Evolutionary conservation across 2,113 vertebrate species (phyloP), one percentile per base, ranked within the genome.

Genomic region (Halcyon senegalensis): DNA sequence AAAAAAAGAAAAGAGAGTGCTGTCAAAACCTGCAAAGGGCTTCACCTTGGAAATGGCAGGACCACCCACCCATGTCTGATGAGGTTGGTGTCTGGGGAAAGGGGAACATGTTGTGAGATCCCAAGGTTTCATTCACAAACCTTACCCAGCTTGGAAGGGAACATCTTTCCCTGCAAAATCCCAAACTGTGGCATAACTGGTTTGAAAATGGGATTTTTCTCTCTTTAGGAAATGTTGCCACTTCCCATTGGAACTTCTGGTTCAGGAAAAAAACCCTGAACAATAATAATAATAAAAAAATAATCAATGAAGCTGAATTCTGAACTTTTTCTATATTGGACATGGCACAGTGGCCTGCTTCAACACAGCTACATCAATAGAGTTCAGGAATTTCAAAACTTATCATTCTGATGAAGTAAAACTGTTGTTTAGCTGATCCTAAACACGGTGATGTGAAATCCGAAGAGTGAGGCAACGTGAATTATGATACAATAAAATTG

Each of bases 401-500:
- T 73, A 23, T 23, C 46, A n/a, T n/a, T 59, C 77, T n/a, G 33
- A 82, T 11, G 53, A 51, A 68, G 39, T 4, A 55, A 77, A 91
- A 94, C 15, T 18, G 19, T 60, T 90, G 33, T 77, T 94, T 44
- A 76, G 59, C 51, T 50, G 56, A 70, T 89, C 60, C 73, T 75
- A 72, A 87, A 31, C 81, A 46, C 3, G 41, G 73, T 4, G 20
- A 66, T 44, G 35, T 2, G 56, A 77, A 87, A 87, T 20, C 41
- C n/a, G 43, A 84, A 81, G n/a, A 48, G 33, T 2, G 56, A 93
- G 69, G 33, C 66, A 41, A 8, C 3, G 43, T 95, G 87, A 94
- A 72, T 89, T 44, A 87, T 15, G 53, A 35, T 28, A 31, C 35
- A 55, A 95, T 95, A 87, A 96, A 94, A 87, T 2, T 64, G 81